Evolutionary conservation across 1,140 invertebrate species (phyloP), one percentile per base, ranked within the genome.

Genomic region (Helicoverpa zea): DNA sequence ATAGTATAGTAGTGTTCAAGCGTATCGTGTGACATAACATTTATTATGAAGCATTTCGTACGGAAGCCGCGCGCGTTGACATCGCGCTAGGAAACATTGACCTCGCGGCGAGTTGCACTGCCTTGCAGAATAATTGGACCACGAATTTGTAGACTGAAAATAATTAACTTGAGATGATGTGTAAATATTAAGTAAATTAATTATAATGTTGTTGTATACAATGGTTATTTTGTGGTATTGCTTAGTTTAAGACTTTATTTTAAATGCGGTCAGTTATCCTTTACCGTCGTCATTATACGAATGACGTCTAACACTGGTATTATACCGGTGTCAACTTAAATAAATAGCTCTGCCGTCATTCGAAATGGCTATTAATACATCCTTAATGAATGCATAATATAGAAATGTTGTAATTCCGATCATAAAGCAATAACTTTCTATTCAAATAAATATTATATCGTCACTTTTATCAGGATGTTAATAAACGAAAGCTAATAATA

Each of bases 1-100:
- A 51, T 51, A 61, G 3, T n/a, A n/a, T n/a, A 47, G 23, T 59
- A 74, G 29, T 29, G 4, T 18, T 74, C 23, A 78, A 78, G 23
- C 54, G 64, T 79, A 79, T 79, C 64, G 68, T 73, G 23, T 80
- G 78, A 80, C 78, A 80, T 73, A 80, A 80, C 47, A 52, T 49
- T 66, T 66, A 58, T 63, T 59, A 59, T 61, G 61, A 61, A 61
- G 68, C 54, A 77, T 77, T 77, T 77, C 30, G 75, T 77, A 35
- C 70, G 86, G 86, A 88, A 84, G 80, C 66, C 80, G 72, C 58
- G 68, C 79, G 72, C 63, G 68, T 66, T 83, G 59, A 76, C 83
- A 73, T 58, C 56, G 35, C 81, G 18, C 49, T 81, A 84, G 72
- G 56, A 75, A 75, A 49, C 73, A 47, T 61, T 61, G 73, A 75